phyloP scores from a whole-genome alignment of 64 coral and sea anemone species.

The Pocillopora verrucosa region DNA sequence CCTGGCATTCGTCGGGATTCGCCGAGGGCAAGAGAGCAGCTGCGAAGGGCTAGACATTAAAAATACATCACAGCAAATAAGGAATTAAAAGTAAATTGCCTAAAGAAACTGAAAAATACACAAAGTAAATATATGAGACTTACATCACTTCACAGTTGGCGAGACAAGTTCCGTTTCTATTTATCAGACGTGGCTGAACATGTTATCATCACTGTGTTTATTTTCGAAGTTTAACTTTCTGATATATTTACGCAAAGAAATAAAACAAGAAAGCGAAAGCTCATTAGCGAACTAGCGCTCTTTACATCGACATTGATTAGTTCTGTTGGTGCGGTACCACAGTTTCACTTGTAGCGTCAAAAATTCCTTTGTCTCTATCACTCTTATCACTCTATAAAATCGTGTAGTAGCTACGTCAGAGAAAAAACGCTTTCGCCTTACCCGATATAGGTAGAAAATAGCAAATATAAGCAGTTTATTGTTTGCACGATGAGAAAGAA shows the following conservation, averaged over 20 bases:
- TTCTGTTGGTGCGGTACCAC: not conserved
- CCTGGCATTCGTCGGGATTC: not conserved
- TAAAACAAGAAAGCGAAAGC: slow-evolving; percentile 40
- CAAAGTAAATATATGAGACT: not conserved
- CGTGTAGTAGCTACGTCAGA: not conserved
- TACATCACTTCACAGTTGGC: not conserved
- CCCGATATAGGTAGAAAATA: slow-evolving; percentile 32
- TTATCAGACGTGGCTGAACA: slow-evolving; percentile 16
- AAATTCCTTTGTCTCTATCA: slow-evolving; percentile 9
- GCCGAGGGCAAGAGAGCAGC: slow-evolving; percentile 32
- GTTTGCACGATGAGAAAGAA: slow-evolving; percentile 36
- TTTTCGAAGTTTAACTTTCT: slow-evolving; percentile 39
- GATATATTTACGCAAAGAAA: slow-evolving; percentile 42
- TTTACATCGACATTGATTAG: slow-evolving; percentile 6
- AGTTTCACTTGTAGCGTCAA: slow-evolving; percentile 1
- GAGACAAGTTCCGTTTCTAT: not conserved
- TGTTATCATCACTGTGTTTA: slow-evolving; percentile 39
- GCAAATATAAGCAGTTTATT: slow-evolving; percentile 40
- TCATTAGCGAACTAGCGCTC: slow-evolving; percentile 32
- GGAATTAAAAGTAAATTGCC: slow-evolving; percentile 35
- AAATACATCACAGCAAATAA: slow-evolving; percentile 42
- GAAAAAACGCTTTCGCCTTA: not conserved
- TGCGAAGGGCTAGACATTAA: slow-evolving; percentile 24
- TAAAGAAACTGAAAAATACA: not conserved
- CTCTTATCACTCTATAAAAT: not conserved